Base-by-base conservation (phyloP, 2,888 invertebrate genomes). In the Sarcophaga carnaria region DNA sequence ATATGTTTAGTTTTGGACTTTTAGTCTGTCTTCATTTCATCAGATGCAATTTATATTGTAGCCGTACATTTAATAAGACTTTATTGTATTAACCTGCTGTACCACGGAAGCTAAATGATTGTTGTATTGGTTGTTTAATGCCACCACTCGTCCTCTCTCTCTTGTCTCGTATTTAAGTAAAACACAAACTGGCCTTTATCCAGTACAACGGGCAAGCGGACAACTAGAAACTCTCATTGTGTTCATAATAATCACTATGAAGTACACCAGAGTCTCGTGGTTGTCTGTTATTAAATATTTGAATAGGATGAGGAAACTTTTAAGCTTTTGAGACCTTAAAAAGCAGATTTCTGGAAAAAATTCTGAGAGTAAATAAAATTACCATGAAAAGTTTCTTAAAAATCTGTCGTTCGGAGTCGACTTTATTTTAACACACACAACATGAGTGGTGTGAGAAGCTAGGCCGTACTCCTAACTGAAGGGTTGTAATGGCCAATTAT, bases 21-120 rank as follows among this genome's bases (percentile, higher is more conserved):
- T 80, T 25, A 80, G 63, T 62, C 74, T 66, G 80, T 75, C 75
- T 79, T 79, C 64, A 84, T 76, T 80, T 70, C 64, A 64, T 80
- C 54, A 22, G 37, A 60, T 76, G 62, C 49, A 76, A 80, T 80
- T 75, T 75, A 80, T 74, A 74, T 74, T 78, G 66, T 27, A 47
- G 25, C 72, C 69, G 67, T 69, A 74, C 60, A 77, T 86, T 78
- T 84, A 78, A 84, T 87, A 84, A 83, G 78, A 75, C 78, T 87
- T 87, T 87, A 84, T 87, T 79, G 81, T 81, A 66, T 79, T 81
- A 87, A 87, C 81, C 84, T 84, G 83, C 78, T 87, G 80, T 59
- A 85, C 80, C 85, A 84, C 79, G 83, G 83, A 87, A 88, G 87
- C 88, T 85, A 83, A 88, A 83, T 79, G 80, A 83, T 76, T 81